Evolutionary conservation across 2,113 vertebrate species (phyloP).

Genomic region (Thalassarche chlororhynchos): DNA sequence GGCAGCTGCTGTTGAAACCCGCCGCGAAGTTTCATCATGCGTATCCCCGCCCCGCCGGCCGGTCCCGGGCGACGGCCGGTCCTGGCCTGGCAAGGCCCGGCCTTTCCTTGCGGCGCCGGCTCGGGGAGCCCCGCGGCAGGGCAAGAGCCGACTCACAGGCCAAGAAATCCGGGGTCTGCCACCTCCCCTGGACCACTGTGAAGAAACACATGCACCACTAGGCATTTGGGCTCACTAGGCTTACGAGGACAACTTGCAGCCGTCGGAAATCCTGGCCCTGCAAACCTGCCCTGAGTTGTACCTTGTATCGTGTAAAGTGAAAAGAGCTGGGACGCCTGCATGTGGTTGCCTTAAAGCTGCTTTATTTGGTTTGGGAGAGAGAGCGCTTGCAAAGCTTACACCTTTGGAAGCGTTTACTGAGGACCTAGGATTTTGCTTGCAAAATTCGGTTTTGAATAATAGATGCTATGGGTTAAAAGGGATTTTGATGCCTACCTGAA

Average conservation of each 20-base stretch:
- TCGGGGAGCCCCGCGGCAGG: too few relatives aligned
- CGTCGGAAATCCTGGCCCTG: rapidly evolving
- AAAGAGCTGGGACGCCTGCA: rapidly evolving
- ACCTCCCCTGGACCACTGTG: rapidly evolving
- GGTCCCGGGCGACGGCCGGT: too few relatives aligned
- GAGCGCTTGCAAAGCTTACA: rapidly evolving
- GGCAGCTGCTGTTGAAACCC: conserved; percentile 13
- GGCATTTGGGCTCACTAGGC: rapidly evolving
- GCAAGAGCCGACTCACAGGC: rapidly evolving
- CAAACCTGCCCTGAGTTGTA: rapidly evolving
- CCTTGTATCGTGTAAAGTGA: rapidly evolving
- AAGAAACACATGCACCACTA: rapidly evolving
- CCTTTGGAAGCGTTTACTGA: not conserved
- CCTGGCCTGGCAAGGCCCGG: too few relatives aligned
- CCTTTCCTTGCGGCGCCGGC: too few relatives aligned
- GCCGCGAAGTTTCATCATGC: conserved; percentile 46
- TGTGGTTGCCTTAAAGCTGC: not conserved
- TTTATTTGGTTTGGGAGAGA: not conserved
- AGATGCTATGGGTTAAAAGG: not conserved
- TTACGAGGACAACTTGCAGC: rapidly evolving
- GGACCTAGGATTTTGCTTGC: not conserved
- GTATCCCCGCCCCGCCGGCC: too few relatives aligned
- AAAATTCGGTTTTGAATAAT: not conserved
- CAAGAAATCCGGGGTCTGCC: rapidly evolving
- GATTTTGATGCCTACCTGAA: not conserved